These are phyloP conservation scores for Rhogogaster chlorosoma DNA, from an alignment of 2,888 invertebrate species.

Conservation along the genomic window DNA sequence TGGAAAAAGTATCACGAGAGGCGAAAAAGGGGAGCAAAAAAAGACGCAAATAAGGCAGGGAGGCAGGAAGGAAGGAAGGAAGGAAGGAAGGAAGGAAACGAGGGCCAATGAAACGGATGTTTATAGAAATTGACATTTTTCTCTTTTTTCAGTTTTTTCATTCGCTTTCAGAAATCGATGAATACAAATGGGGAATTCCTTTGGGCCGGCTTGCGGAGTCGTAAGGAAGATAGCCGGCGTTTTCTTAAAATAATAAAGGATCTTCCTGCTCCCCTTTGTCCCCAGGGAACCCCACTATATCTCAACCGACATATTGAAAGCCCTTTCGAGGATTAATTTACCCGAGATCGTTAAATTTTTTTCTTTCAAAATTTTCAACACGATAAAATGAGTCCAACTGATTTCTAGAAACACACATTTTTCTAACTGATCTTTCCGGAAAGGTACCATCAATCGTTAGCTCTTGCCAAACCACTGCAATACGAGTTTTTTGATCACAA, in stretches of 20 bases:
- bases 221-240: slow-evolving; percentile 34
- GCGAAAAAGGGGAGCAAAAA: background rate
- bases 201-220: slow-evolving; percentile 47
- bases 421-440: background rate
- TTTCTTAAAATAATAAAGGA: slow-evolving; percentile 49
- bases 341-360: slow-evolving; percentile 21
- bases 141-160: background rate
- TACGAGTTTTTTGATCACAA: background rate
- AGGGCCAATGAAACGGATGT: slow-evolving; percentile 45
- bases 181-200: slow-evolving; percentile 51
- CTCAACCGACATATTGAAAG: slow-evolving; percentile 38
- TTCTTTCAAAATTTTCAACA: background rate
- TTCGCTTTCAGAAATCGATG: slow-evolving; percentile 48
- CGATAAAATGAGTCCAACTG: background rate
- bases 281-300: slow-evolving; percentile 14
- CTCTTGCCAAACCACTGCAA: background rate
- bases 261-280: slow-evolving; percentile 29
- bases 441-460: background rate
- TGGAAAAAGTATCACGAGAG: background rate
- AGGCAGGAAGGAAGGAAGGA: slow-evolving; percentile 40
- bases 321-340: slow-evolving; percentile 38
- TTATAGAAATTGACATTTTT: slow-evolving; percentile 50
- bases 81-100: slow-evolving; percentile 42
- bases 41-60: background rate
- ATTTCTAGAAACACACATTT: background rate